Percentiles rank a stretch among this genome's conserved stretches.
Evolutionary conservation across 2,888 invertebrate genomes (phyloP).

Genomic region (Lissonota sp.): DNA sequence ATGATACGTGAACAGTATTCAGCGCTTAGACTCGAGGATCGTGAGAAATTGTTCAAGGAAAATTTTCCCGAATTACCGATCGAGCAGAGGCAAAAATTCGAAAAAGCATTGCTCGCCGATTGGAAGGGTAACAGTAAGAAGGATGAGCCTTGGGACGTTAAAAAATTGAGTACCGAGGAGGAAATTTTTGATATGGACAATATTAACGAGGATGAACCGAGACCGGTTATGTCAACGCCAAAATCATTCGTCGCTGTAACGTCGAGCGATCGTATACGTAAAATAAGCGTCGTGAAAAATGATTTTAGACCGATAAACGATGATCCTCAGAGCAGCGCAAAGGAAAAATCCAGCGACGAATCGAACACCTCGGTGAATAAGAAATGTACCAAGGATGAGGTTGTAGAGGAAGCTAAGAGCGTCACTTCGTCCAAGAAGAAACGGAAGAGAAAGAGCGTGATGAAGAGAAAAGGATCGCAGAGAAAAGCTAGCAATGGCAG

Average conservation of each 20-base stretch:
- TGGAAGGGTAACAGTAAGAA: slow-evolving; percentile 83
- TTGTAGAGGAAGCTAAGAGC: slow-evolving; percentile 85
- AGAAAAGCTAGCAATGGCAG: slow-evolving; percentile 86
- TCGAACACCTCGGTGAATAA: slow-evolving; percentile 77
- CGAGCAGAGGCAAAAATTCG: slow-evolving; percentile 85
- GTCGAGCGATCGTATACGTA: slow-evolving; percentile 86
- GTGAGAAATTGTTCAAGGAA: slow-evolving; percentile 81
- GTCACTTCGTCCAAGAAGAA: slow-evolving; percentile 89
- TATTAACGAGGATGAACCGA: slow-evolving; percentile 84
- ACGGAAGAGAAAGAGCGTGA: slow-evolving; percentile 91
- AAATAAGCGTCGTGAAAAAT: slow-evolving; percentile 87
- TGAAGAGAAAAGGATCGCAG: slow-evolving; percentile 92
- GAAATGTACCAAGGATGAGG: slow-evolving; percentile 78
- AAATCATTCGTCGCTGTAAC: slow-evolving; percentile 85
- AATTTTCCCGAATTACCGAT: slow-evolving; percentile 82
- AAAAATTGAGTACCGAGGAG: slow-evolving; percentile 83
- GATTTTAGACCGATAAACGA: slow-evolving; percentile 87
- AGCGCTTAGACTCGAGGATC: slow-evolving; percentile 79
- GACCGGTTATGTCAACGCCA: slow-evolving; percentile 73
- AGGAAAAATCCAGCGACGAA: slow-evolving; percentile 79
- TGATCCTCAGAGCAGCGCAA: slow-evolving; percentile 71
- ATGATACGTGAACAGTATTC: slow-evolving; percentile 82
- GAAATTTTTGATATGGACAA: slow-evolving; percentile 90
- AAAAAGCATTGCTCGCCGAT: slow-evolving; percentile 84
- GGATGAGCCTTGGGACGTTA: slow-evolving; percentile 61